Evolutionary conservation across 37 sponge, comb jelly and placozoan genomes (phyloP), one percentile per base, ranked within the genome.

Genomic region (Bolinopsis microptera): DNA sequence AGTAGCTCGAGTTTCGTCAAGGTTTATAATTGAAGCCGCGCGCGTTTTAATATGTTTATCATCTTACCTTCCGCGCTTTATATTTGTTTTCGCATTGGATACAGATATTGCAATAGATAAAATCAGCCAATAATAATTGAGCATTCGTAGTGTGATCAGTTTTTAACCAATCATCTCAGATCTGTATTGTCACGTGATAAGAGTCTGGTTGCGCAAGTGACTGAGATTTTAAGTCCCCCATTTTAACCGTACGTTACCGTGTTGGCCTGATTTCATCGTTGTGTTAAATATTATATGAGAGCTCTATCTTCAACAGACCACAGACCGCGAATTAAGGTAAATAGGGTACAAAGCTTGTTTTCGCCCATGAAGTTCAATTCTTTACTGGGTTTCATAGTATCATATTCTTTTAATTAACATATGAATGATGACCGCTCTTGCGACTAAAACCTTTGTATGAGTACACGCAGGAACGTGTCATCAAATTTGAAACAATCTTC

Each of bases 171-270:
- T 70, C 74, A 70, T 28, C 5, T 24, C 3, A 22, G 21, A 28
- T 70, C 30, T 22, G 26, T n/a, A 3, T 26, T 28, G 74, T 70
- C 74, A 70, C 74, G 30, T 70, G 74, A 70, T 26, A 22, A 70
- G 25, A 22, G 74, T 22, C 26, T 70, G 25, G 30, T 70, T 70
- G 74, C 74, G 74, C 74, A 70, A 70, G 74, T 70, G 74, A 70
- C 26, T 26, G 74, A 70, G 30, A 26, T 70, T 70, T 70, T 70
- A 26, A 28, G 74, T 28, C 74, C 74, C 30, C 30, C 74, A 70
- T 70, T 70, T 70, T 70, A 70, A 70, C 74, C 74, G 74, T 70
- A 70, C 74, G 74, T 70, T 70, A 70, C 74, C 74, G 30, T 26
- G 74, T 70, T 70, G 74, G 74, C 2, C 30, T 26, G 74, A 28